Percentiles rank a stretch among this genome's conserved stretches.
phyloP scores from a whole-genome alignment of 1,140 invertebrate genomes.

The Drosophila malerkotliana region DNA sequence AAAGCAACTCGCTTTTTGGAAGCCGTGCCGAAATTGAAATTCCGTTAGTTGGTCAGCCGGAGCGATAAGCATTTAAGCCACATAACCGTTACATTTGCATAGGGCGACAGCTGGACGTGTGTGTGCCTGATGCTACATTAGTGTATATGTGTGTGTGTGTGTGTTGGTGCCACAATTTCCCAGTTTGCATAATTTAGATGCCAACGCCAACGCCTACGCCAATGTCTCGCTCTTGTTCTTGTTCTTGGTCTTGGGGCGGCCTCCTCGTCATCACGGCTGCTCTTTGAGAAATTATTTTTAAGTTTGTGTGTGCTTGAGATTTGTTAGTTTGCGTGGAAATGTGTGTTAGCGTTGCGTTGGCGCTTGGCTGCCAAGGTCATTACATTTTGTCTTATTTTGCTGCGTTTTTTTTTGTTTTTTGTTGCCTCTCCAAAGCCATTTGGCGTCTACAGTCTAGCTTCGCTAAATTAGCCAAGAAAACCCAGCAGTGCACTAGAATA shows the following conservation, averaged over 20 bases:
- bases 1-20: constrained; percentile 22
- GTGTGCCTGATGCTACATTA: not conserved
- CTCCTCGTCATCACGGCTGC: constrained; percentile 32
- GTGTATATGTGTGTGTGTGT: constrained; percentile 2
- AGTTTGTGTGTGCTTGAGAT: constrained; percentile 62
- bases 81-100: constrained; percentile 42
- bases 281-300: constrained; percentile 80
- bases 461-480: not conserved
- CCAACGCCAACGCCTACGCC: constrained; percentile 56
- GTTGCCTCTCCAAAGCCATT: not conserved
- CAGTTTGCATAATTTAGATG: constrained; percentile 75
- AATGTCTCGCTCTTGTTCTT: constrained; percentile 57
- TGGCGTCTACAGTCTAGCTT: constrained; percentile 9
- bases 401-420: constrained; percentile 39
- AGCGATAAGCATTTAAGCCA: constrained; percentile 35
- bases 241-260: constrained; percentile 29
- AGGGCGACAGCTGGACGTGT: constrained; percentile 33
- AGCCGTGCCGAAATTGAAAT: constrained; percentile 41
- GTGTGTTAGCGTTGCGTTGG: constrained; percentile 47
- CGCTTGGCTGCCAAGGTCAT: constrained; percentile 67
- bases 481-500: not conserved
- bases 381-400: constrained; percentile 75
- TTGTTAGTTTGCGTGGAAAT: constrained; percentile 10
- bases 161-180: constrained; percentile 49
- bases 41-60: constrained; percentile 43